These are phyloP conservation scores for Morpho helenor DNA, from an alignment of 2,888 invertebrate species.

Conservation along the genomic window DNA sequence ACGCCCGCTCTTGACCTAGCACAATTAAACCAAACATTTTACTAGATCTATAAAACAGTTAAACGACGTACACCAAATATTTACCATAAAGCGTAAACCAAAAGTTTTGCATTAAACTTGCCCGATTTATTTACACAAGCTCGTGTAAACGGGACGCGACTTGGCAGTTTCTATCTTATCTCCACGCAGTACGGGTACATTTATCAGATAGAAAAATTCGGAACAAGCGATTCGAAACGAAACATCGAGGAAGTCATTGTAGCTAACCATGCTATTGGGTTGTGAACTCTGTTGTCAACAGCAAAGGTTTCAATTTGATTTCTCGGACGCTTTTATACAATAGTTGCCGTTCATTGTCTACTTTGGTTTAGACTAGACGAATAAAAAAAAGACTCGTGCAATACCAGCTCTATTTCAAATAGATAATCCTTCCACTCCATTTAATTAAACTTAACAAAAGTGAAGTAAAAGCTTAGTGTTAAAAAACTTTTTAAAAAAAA, in stretches of 20 bases:
- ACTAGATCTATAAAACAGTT: conserved; percentile 77
- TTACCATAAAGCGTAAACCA: conserved; percentile 79
- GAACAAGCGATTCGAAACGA: conserved; percentile 43
- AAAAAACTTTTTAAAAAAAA: too few relatives aligned
- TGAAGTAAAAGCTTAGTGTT: too few relatives aligned
- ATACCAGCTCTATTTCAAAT: too few relatives aligned
- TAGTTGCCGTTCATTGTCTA: neutral
- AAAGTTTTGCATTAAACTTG: conserved; percentile 77
- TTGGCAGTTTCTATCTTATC: conserved; percentile 42
- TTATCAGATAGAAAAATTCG: conserved; percentile 26
- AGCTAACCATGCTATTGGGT: conserved; percentile 29
- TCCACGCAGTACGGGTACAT: conserved; percentile 27
- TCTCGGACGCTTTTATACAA: neutral
- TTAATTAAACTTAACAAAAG: too few relatives aligned
- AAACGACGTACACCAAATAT: conserved; percentile 77
- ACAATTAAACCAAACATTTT: conserved; percentile 78
- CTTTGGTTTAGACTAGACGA: too few relatives aligned
- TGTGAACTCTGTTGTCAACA: conserved; percentile 25
- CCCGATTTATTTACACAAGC: conserved; percentile 69
- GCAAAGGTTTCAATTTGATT: neutral
- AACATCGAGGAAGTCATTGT: conserved; percentile 43
- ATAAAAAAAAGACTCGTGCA: too few relatives aligned
- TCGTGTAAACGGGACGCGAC: conserved; percentile 46
- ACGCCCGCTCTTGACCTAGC: conserved; percentile 77
- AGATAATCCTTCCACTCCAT: too few relatives aligned